Base-by-base conservation (phyloP, 2,888 invertebrate genomes). In the Apodemia mormo region DNA sequence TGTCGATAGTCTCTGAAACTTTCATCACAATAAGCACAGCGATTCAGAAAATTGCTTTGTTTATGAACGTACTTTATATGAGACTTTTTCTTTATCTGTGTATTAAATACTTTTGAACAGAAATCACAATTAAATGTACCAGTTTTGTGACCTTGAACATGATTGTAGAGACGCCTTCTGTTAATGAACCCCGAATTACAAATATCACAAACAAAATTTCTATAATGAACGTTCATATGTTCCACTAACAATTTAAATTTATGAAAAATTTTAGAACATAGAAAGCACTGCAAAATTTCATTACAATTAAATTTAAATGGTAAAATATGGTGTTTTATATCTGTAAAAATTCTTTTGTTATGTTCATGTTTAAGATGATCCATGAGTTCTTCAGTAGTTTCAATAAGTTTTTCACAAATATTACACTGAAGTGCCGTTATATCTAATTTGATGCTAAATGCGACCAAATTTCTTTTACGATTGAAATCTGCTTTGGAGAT, bases 101-200 rank as follows among this genome's bases (percentile, higher is more conserved):
- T 79, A 1, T 76, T 73, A 30, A 77, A 82, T 0, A 76, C 73
- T 70, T 81, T 81, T 0, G 76, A 33, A 64, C 81, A 81, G 40
- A 72, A 73, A 29, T 75, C 76, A 66, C 81, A 81, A 14, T 73
- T 68, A 37, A 79, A 81, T 0, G 71, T 58, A 0, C 82, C 82
- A 3, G 70, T 76, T 58, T 74, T 73, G 29, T 82, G 81, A 0
- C 75, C 76, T 56, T 74, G 73, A 0, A 67, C 52, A 33, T 81
- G 79, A 43, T 71, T 71, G 9, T 74, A 67, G 8, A 79, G 66
- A n/a, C 74, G 73, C 30, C 74, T 72, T 5, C 73, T 73, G 45
- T 91, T 93, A 0, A 92, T 91, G 74, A 92, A 93, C 0, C 92
- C 93, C 0, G 90, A 90, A 0, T 92, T 92, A 69, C 93, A 93